Base-by-base conservation (phyloP, 2,888 invertebrate species). In the Megalurothrips usitatus region DNA sequence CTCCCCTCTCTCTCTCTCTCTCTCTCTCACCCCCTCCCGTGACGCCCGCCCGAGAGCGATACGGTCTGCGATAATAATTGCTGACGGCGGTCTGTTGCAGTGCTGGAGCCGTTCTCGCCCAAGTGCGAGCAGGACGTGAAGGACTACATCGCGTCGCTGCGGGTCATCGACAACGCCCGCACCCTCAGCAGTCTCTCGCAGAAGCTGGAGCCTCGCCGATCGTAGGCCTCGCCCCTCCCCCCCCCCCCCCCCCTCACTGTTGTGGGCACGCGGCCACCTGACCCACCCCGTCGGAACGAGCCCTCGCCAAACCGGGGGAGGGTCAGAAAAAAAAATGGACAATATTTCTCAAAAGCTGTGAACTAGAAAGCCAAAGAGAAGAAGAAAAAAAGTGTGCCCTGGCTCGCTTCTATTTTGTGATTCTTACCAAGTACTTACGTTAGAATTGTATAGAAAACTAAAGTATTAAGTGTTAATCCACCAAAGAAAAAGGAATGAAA, bases 91-190 rank as follows among this genome's bases (percentile, higher is more conserved):
- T 75, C 78, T 28, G 52, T 87, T 87, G 52, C 86, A 93, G 93
- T 92, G 83, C 86, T 93, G 84, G 91, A 92, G 83, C 92, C 93
- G 75, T 92, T 92, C 11, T 91, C 92, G 26, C 92, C 92, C 26
- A 93, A 93, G 86, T 92, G 91, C 85, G 92, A 92, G 85, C 89
- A 90, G 79, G 93, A 93, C 86, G 91, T 93, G 47, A 90, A 91
- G 83, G 89, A 91, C 19, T 93, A 93, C 87, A 92, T 93, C 83
- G 90, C 92, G 85, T 92, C 92, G 86, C 89, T 95, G 84, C 89
- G 92, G 84, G 92, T 93, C 80, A 93, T 95, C 85, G 94, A 95
- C 88, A 94, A 94, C 89, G 94, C 94, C 86, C 88, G 93, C 84
- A 90, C 91, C 79, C 87, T 95, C 81, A 93, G 93, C 82, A 92